Evolutionary conservation across 2,113 vertebrate genomes (phyloP).

Genomic region (Cariama cristata): DNA sequence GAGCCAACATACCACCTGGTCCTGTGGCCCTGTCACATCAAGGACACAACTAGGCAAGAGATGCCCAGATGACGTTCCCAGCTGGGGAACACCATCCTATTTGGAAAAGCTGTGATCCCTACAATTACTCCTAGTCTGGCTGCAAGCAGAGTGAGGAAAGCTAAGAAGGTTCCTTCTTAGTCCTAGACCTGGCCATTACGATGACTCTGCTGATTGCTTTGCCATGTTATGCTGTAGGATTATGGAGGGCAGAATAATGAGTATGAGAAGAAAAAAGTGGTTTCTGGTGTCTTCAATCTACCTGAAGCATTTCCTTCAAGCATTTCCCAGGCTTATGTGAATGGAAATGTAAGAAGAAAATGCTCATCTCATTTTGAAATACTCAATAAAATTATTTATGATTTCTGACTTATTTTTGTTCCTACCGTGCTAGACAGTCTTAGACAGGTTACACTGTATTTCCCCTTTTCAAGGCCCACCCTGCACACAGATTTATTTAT

Average conservation of each 20-base stretch:
- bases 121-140: background rate
- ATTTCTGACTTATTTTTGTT: background rate
- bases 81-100: background rate
- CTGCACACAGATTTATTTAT: background rate
- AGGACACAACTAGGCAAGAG: background rate
- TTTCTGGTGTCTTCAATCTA: background rate
- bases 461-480: background rate
- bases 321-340: background rate
- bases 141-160: background rate
- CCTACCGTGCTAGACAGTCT: background rate
- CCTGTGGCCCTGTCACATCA: background rate
- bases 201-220: background rate
- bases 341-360: background rate
- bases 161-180: background rate
- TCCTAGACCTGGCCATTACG: background rate
- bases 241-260: background rate
- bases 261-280: background rate
- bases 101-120: background rate
- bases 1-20: background rate
- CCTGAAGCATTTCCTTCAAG: background rate
- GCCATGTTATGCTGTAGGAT: background rate
- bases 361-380: background rate
- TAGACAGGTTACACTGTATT: background rate
- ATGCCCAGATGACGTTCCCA: background rate
- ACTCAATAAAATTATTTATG: background rate